These are phyloP conservation scores for Ophiodon elongatus DNA, from an alignment of 2,113 vertebrate genomes.

Conservation along the genomic window DNA sequence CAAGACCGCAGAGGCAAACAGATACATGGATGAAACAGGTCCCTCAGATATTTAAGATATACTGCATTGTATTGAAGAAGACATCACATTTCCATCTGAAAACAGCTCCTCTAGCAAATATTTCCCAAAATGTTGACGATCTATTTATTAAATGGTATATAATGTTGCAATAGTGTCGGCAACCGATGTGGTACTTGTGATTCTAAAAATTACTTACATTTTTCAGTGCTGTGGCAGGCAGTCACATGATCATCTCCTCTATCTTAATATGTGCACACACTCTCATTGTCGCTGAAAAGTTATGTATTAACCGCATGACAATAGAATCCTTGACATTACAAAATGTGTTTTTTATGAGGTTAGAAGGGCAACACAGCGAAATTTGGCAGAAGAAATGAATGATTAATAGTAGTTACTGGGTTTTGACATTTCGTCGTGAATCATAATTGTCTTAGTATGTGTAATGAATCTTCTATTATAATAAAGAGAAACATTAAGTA, in stretches of 20 bases:
- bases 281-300: background rate
- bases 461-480: background rate
- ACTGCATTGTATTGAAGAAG: background rate
- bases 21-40: conserved; percentile 26
- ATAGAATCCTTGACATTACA: background rate
- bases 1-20: conserved; percentile 10
- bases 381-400: background rate
- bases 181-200: background rate
- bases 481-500: background rate
- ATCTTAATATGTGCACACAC: background rate
- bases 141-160: background rate
- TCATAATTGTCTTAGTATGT: background rate
- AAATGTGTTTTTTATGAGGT: background rate
- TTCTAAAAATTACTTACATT: background rate
- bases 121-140: background rate
- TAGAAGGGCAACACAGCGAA: background rate
- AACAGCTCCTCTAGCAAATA: background rate
- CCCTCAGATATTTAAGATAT: conserved; percentile 7
- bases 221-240: background rate
- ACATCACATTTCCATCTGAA: background rate
- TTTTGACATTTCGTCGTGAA: background rate
- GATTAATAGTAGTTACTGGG: background rate
- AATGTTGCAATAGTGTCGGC: background rate
- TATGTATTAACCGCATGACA: background rate
- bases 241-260: background rate